Conservation (phyloP, 2,888 invertebrate genomes). For the Tiphia femorata region DNA sequence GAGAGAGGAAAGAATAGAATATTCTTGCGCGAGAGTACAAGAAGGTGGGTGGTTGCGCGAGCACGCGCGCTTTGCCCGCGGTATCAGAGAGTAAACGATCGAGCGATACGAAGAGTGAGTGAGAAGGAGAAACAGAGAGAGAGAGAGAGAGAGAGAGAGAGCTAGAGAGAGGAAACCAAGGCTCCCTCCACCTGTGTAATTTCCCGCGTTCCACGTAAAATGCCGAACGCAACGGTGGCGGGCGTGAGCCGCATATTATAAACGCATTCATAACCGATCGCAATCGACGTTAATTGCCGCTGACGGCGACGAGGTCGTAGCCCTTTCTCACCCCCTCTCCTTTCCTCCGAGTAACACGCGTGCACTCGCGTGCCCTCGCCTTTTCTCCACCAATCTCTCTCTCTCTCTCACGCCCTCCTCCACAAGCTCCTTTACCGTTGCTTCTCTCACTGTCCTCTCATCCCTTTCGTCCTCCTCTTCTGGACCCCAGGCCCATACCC, state of each 20-base stretch:
- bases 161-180: slow-evolving; percentile 1
- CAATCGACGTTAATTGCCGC: slow-evolving; percentile 51
- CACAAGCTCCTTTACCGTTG: no score
- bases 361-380: no score
- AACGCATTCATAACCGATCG: slow-evolving; percentile 50
- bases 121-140: background rate
- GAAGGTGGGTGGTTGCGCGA: no score
- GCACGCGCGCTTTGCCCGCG: background rate
- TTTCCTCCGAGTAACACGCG: no score
- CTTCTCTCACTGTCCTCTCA: no score
- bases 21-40: no score
- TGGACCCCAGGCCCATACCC: no score
- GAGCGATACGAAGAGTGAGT: background rate
- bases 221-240: slow-evolving; percentile 30
- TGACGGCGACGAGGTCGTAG: slow-evolving; percentile 7
- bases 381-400: no score
- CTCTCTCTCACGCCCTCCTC: no score
- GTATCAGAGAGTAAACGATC: background rate
- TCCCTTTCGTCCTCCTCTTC: no score
- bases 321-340: background rate
- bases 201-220: slow-evolving; percentile 36
- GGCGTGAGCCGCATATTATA: slow-evolving; percentile 44
- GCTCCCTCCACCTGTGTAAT: slow-evolving; percentile 34
- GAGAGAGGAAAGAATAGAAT: no score
- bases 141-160: no score